A percentile compares a stretch with the other conserved stretches of the same genome.
Conservation (phyloP, 2,797 vertebrate species). For the Sciurus carolinensis region DNA sequence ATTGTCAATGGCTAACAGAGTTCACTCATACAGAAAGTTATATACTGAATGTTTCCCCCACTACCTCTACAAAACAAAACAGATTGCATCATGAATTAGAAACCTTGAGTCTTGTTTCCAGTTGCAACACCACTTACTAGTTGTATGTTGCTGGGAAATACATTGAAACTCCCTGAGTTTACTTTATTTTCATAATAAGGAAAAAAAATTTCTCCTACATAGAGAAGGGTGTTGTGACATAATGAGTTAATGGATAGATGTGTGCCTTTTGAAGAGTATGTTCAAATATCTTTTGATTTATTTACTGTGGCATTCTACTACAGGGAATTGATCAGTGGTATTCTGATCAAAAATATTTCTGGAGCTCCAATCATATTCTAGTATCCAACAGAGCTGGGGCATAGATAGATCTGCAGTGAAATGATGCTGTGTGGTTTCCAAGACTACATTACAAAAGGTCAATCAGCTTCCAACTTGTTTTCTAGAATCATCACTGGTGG, state of each 20-base stretch:
- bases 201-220: background rate
- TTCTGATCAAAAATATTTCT: background rate
- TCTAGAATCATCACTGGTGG: background rate
- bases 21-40: background rate
- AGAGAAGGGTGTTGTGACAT: background rate
- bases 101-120: background rate
- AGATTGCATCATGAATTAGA: background rate
- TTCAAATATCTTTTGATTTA: background rate
- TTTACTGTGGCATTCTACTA: background rate
- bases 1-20: background rate
- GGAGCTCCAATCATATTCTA: background rate
- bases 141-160: background rate
- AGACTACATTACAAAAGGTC: background rate
- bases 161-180: background rate
- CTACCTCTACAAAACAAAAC: background rate
- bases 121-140: background rate
- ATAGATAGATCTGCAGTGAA: background rate
- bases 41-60: background rate
- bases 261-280: background rate
- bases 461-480: background rate
- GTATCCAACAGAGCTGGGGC: background rate
- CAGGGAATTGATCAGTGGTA: background rate
- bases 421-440: background rate
- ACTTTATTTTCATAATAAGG: constrained; percentile 6
- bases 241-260: background rate